Evolutionary conservation across 1,140 invertebrate genomes (phyloP).

Genomic region (Asobara japonica): DNA sequence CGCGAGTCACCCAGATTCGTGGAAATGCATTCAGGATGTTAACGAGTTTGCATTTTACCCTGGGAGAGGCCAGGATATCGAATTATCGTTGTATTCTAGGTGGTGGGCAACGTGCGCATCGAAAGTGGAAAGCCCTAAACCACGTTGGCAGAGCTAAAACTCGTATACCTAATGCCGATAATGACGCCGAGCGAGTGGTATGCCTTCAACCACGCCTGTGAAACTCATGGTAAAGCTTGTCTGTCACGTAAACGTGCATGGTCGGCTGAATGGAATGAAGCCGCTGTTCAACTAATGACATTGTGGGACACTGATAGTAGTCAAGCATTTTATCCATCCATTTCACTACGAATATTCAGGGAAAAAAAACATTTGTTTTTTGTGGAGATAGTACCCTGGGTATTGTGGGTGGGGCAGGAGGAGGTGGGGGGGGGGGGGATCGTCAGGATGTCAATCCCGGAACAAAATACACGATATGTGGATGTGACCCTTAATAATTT

Average conservation of each 20-base stretch:
- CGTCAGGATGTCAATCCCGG: no score
- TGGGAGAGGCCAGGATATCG: background rate
- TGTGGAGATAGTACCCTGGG: background rate
- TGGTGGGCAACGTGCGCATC: background rate
- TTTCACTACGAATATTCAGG: background rate
- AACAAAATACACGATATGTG: no score
- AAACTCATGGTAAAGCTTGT: conserved; percentile 5
- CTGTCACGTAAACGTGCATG: conserved; percentile 13
- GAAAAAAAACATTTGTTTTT: background rate
- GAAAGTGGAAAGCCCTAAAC: conserved; percentile 13
- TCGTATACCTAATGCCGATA: conserved; percentile 13
- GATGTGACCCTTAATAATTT: no score
- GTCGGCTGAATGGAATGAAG: background rate
- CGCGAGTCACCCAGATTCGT: background rate
- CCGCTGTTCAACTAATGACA: background rate
- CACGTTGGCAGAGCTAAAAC: conserved; percentile 3
- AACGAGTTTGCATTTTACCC: conserved; percentile 6
- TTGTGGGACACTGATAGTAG: background rate
- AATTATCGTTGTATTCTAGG: conserved; percentile 1
- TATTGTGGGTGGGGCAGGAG: background rate
- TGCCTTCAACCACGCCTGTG: background rate
- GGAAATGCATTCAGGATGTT: background rate
- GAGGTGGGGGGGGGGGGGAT: no score
- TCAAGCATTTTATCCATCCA: background rate
- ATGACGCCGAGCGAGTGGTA: background rate